Percentiles rank a stretch among this genome's conserved stretches.
These are phyloP conservation scores for Plemyria rubiginata DNA, from an alignment of 2,888 invertebrate species.

Conservation along the genomic window DNA sequence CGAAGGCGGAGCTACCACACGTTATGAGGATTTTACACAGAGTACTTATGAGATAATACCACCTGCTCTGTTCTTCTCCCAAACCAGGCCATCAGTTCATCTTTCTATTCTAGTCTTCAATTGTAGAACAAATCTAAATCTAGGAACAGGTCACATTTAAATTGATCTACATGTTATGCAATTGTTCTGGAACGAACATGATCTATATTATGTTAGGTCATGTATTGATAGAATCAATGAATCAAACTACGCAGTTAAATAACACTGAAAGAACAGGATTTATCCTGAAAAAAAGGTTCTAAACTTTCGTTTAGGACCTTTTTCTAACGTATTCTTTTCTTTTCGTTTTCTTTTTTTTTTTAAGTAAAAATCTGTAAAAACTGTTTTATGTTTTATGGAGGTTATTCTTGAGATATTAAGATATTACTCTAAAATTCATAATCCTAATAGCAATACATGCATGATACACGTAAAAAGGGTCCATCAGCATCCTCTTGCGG, in stretches of 20 bases:
- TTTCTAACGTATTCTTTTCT: too few species aligned
- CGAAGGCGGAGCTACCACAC: too few species aligned
- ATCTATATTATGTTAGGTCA: conserved; percentile 28
- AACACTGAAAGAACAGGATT: background rate
- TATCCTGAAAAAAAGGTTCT: too few species aligned
- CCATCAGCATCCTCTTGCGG: too few species aligned
- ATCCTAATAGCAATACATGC: too few species aligned
- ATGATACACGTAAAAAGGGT: too few species aligned
- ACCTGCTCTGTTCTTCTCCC: background rate
- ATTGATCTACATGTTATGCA: conserved; percentile 32
- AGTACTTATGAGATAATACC: background rate
- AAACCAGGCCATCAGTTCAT: conserved; percentile 6
- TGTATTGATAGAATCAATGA: conserved; percentile 23
- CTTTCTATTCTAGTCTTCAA: conserved; percentile 5
- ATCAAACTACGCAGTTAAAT: conserved; percentile 6
- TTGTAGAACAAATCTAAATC: background rate
- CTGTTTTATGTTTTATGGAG: too few species aligned
- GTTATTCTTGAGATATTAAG: too few species aligned
- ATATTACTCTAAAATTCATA: too few species aligned
- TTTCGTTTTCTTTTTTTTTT: too few species aligned
- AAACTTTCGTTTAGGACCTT: background rate
- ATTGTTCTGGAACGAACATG: conserved; percentile 22
- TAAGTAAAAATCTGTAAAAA: too few species aligned
- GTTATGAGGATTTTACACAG: background rate
- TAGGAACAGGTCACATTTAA: conserved; percentile 9